Conservation (phyloP, 2,888 invertebrate genomes). For the Campopleginae sp. region DNA sequence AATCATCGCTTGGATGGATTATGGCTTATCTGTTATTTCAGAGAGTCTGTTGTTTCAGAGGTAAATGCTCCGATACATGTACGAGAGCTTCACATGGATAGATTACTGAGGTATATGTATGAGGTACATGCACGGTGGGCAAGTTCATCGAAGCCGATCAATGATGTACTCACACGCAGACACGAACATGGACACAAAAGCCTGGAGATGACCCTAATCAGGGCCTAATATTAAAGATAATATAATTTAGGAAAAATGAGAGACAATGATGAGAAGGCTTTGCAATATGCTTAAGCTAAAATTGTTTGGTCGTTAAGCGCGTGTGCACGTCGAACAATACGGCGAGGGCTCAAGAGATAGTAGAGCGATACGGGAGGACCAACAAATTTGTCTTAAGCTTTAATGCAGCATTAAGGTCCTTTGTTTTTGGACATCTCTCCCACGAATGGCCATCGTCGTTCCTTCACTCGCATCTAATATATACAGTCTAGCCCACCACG, state of each 20-base stretch:
- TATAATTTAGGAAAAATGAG: conserved; percentile 57
- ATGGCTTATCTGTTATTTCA: conserved; percentile 77
- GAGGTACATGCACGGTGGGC: conserved; percentile 37
- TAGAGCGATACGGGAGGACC: neutral
- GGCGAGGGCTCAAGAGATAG: neutral
- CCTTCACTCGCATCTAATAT: neutral
- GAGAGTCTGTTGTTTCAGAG: conserved; percentile 63
- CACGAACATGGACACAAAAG: neutral
- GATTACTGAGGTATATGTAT: conserved; percentile 30
- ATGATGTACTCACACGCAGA: neutral
- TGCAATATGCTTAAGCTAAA: conserved; percentile 38
- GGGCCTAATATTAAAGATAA: conserved; percentile 14
- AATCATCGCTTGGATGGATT: conserved; percentile 63
- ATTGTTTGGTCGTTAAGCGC: conserved; percentile 2
- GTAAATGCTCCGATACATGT: conserved; percentile 28
- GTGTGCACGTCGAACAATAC: neutral
- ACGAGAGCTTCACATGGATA: neutral
- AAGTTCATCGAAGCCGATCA: conserved; percentile 28
- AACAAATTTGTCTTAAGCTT: neutral
- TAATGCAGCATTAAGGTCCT: neutral
- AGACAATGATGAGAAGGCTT: conserved; percentile 54
- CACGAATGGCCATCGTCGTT: neutral
- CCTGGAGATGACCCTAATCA: neutral
- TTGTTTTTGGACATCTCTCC: neutral
- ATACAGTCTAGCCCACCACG: neutral